Evolutionary conservation across 2,113 vertebrate species (phyloP), one percentile per base, ranked within the genome.

Genomic region (Sturnus vulgaris): DNA sequence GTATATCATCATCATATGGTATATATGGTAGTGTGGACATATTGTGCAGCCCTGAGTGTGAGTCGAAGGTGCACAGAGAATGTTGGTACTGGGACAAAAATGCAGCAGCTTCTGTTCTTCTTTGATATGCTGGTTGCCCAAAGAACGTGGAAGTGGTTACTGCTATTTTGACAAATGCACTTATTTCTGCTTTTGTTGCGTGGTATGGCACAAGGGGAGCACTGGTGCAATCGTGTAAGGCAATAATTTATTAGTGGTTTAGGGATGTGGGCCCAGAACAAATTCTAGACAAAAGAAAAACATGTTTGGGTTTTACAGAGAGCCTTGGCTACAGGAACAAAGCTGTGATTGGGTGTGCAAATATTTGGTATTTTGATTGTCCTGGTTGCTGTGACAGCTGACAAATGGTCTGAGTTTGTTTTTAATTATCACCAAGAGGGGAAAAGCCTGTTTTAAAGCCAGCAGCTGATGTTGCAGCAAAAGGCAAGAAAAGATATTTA

Each of bases 211-310:
- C n/a, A 66, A 91, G 91, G 94, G 93, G 88, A 97, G 14, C 73
- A 24, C 90, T 96, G 92, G 91, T 23, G 63, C 85, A 82, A 80
- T 75, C 88, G 75, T 35, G 53, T 79, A 68, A 23, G 42, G 76
- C 86, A 92, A 66, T 95, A 94, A 93, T 89, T 93, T 95, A 96
- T 95, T 91, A 95, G 91, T 97, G 94, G 92, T 93, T 95, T 85
- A 96, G 88, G 93, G 84, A 91, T 96, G 37, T 82, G 82, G 90
- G 90, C 94, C 95, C 95, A 96, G 96, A 97, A 97, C 95, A 96
- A 94, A 97, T 97, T 96, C 95, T 97, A 96, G 94, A 96, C 93
- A 96, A 97, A 97, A 97, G 86, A 73, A 97, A 97, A 97, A 97
- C 88, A 96, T 97, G 86, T 96, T 97, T 95, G 92, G 96, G 92